Conservation (phyloP, 1,140 invertebrate genomes). For the Dreissena rostriformis region DNA sequence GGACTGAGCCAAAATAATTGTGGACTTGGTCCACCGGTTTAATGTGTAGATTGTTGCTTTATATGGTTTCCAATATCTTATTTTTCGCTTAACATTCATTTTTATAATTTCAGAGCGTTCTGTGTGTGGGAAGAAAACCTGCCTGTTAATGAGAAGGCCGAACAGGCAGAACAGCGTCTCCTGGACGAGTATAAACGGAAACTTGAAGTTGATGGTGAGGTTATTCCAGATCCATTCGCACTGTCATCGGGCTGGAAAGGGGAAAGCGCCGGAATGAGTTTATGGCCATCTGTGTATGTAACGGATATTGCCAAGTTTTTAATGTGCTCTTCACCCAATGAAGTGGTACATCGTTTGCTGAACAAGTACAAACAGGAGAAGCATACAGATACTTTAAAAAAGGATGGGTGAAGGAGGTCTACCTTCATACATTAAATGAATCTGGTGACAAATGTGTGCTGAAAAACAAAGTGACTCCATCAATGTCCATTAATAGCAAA, state of each 20-base stretch:
- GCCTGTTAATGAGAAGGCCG: constrained; percentile 2
- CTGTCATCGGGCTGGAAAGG: too few relatives aligned
- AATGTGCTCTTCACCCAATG: neutral
- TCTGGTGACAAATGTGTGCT: constrained; percentile 29
- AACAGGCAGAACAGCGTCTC: neutral
- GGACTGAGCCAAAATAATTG: too few relatives aligned
- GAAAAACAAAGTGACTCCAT: constrained; percentile 19
- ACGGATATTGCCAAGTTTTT: neutral
- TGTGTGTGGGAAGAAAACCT: constrained; percentile 7
- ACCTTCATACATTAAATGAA: constrained; percentile 3
- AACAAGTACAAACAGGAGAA: neutral
- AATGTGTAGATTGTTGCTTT: too few relatives aligned
- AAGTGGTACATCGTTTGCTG: neutral
- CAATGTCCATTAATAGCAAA: too few relatives aligned
- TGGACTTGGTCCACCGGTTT: too few relatives aligned
- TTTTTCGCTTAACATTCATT: neutral
- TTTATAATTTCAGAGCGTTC: constrained; percentile 1
- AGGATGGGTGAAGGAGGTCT: constrained; percentile 24
- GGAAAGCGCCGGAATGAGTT: neutral
- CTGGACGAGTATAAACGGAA: neutral
- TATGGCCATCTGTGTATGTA: neutral
- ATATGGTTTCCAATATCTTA: too few relatives aligned
- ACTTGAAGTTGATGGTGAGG: neutral
- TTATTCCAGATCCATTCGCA: constrained; percentile 3
- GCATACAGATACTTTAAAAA: constrained; percentile 40